Evolutionary conservation across 1,140 invertebrate genomes (phyloP).

Genomic region (Drosophila lowei): DNA sequence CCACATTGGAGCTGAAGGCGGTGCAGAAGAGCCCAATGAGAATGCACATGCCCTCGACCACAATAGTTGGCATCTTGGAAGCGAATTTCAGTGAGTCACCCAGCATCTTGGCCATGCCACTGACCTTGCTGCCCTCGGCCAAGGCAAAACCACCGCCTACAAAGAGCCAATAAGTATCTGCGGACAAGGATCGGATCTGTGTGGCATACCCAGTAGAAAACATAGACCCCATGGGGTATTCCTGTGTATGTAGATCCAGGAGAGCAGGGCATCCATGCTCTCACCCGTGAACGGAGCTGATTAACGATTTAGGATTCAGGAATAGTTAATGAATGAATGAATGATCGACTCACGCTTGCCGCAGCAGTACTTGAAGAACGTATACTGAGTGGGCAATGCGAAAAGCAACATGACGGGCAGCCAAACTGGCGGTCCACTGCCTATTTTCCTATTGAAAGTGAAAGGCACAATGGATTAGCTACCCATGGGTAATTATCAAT

Average conservation of each 20-base stretch:
- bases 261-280: slow-evolving; percentile 52
- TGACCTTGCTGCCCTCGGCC: slow-evolving; percentile 90
- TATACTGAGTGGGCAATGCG: slow-evolving; percentile 88
- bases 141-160: slow-evolving; percentile 93
- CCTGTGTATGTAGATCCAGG: slow-evolving; percentile 53
- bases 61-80: slow-evolving; percentile 79
- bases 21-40: slow-evolving; percentile 86
- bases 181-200: neutral
- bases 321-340: too few relatives aligned
- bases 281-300: slow-evolving; percentile 52
- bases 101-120: slow-evolving; percentile 89
- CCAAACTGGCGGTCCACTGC: slow-evolving; percentile 91
- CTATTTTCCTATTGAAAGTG: slow-evolving; percentile 85
- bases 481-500: too few relatives aligned
- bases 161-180: slow-evolving; percentile 12
- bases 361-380: slow-evolving; percentile 68
- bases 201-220: slow-evolving; percentile 53
- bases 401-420: slow-evolving; percentile 90
- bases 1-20: slow-evolving; percentile 92
- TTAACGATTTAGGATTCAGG: too few relatives aligned
- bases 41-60: slow-evolving; percentile 85
- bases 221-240: slow-evolving; percentile 54
- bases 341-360: slow-evolving; percentile 27
- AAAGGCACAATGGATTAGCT: neutral
- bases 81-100: slow-evolving; percentile 86